Base-by-base conservation (phyloP, 1,140 invertebrate species). In the Drosophila santomea region DNA sequence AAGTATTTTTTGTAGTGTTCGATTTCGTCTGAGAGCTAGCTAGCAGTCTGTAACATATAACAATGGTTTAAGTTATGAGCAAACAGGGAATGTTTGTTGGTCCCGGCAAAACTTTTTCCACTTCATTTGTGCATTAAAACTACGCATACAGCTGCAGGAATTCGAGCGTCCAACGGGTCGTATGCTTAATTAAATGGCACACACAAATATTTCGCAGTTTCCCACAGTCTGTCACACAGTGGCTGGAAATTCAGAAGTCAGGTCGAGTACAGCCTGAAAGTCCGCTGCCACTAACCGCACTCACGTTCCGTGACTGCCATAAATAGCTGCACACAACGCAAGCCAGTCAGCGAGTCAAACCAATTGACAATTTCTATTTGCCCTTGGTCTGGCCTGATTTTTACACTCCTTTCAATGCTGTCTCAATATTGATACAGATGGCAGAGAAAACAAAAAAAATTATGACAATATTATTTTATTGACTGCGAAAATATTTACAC, bases 381-480 rank as follows among this genome's bases (percentile, higher is more conserved):
- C 55, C 55, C 67, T 74, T 55, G 82, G 68, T 80, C 82, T 75
- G 76, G 79, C 51, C 51, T 55, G 82, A 86, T 88, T 88, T 88
- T 86, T 82, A 82, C 74, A 78, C 78, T 85, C 52, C 74, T 85
- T 78, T 81, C 82, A 82, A 68, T 88, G 69, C 71, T 62, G 75
- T 79, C 78, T 66, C 84, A 86, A 86, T 86, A 86, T 86, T 86
- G 74, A 69, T 64, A 73, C 79, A 86, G 71, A 56, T 59, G 17
- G 52, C 41, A 50, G 44, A 39, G 20, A 12, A 61, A 35, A 20
- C 59, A 17, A 36, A 68, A 73, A 82, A 86, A 76, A 89, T 88
- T 71, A 88, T 88, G 85, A 88, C 84, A 88, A 89, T 88, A 88
- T 88, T 88, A 89, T 88, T 88, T 88, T 88, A 88, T 88, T 89